Evolutionary conservation across 2,113 vertebrate species (phyloP), one percentile per base, ranked within the genome.

Genomic region (Nothobranchius kuhntae): DNA sequence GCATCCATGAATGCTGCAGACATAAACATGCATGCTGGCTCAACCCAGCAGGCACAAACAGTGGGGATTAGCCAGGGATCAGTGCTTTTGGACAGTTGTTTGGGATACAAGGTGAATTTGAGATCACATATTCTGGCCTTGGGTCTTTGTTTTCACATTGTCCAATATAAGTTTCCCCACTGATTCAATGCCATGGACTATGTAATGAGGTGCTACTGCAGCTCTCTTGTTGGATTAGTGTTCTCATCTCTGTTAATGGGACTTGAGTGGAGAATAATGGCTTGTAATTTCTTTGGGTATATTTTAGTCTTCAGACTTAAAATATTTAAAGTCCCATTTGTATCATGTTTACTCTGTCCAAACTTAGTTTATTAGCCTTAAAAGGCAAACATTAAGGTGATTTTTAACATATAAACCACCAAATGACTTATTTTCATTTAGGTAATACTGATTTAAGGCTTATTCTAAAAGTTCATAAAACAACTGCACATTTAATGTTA

Each of bases 61-160:
- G 52, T 61, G 68, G 10, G 75, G 66, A 85, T 86, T 82, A 85
- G 72, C 67, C 44, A 75, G 48, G 81, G 79, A 79, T 88, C 84
- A 85, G 56, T 73, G 68, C 46, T 53, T 53, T 59, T 71, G 73
- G 68, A 79, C 65, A 61, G 55, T 63, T 71, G 75, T 76, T 80
- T 71, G 48, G 56, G 47, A 50, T 51, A 78, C 70, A 86, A 68
- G 57, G 47, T 69, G 62, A 76, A 38, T 30, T 62, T 40, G 61
- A 61, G 58, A 75, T 71, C 46, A 61, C 60, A 71, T 47, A 62
- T 75, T 81, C 38, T 68, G 24, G 17, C 58, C 67, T 60, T 15
- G 9, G 21, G 51, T 64, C 2, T 3, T 3, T 50, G 30, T 65
- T 66, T 66, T 66, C 46, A 9, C 21, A 4, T 9, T 6, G 12